Base-by-base conservation (phyloP, 1,140 invertebrate genomes). In the Oscheius sp. region DNA sequence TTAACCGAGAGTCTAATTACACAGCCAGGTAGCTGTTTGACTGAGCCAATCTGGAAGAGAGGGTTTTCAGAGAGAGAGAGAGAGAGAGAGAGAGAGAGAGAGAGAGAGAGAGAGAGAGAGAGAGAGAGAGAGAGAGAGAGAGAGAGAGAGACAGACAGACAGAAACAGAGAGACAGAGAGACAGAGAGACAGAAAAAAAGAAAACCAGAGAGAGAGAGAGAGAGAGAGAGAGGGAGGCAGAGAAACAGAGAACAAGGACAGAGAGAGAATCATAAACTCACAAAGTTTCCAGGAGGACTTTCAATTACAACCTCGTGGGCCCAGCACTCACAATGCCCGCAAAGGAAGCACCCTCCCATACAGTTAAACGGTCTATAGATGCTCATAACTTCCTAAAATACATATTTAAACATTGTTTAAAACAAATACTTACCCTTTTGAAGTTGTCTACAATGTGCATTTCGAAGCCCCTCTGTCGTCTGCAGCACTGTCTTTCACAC, bases 361-460 rank as follows among this genome's bases (percentile, higher is more conserved):
- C 38, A 42, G 10, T 42, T 42, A n/a, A 42, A 42, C 10, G 38
- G 38, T 10, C 38, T 10, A 10, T 42, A 10, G 38, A 42, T 42
- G 10, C 38, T 42, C 10, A 42, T 42, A 10, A 42, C 38, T n/a
- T 42, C 38, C 38, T 42, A 42, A n/a, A 42, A 42, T 42, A n/a
- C n/a, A n/a, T n/a, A n/a, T n/a, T n/a, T n/a, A n/a, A n/a, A n/a
- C n/a, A n/a, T n/a, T n/a, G n/a, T n/a, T n/a, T n/a, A n/a, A n/a
- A n/a, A n/a, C n/a, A n/a, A n/a, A n/a, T n/a, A n/a, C n/a, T n/a
- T n/a, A 74, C 72, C 46, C 65, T 36, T 18, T 68, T 68, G 26
- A 67, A 74, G 29, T 74, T 74, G 32, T 74, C 72, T 1, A 74
- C 66, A 1, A 74, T 36, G 31, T 74, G 72, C 49, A 74, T 74